Base-by-base conservation (phyloP, 2,113 vertebrate species). In the Bufo bufo region DNA sequence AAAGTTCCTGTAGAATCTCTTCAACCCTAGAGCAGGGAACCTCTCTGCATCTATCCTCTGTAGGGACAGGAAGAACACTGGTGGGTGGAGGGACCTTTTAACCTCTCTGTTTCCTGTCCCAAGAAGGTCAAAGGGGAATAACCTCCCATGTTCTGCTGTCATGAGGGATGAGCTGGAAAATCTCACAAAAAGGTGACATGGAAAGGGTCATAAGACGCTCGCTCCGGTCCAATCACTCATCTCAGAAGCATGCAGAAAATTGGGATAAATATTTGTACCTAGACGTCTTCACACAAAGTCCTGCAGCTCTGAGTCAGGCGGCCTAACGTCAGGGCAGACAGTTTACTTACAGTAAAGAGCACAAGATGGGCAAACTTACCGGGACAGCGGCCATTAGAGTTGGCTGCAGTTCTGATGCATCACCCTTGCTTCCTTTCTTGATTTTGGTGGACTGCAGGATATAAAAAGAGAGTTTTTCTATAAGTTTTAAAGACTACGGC, bases 361-460 rank as follows among this genome's bases (percentile, higher is more conserved):
- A 59, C 14, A 1, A 23, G 33, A 0, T 0, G 3, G 4, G 10
- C 12, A 20, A 91, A 92, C 96, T 97, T 95, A 99, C 98, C 74
- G 98, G 98, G 43, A 99, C 98, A 78, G 98, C 97, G 86, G 97
- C 97, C 97, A 99, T 98, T 69, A 99, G 93, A 11, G 97, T 98
- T 84, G 98, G 98, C 84, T 94, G 96, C 90, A 99, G 94, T 50
- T 95, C 90, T 47, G 96, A 96, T 85, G 95, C 94, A 90, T 99
- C 98, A 80, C 98, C 98, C 92, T 96, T 97, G 92, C 97, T 99
- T 93, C 98, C 98, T 92, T 95, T 97, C 92, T 99, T 99, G 91
- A 99, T 99, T 96, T 98, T 99, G n/a, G 97, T 95, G 72, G 98
- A 99, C 98, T 99, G 90, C 19, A 90, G 90, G 7, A 58, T 10